Evolutionary conservation across 2,888 invertebrate species (phyloP), one percentile per base, ranked within the genome.

Genomic region (Hyposoter didymator): DNA sequence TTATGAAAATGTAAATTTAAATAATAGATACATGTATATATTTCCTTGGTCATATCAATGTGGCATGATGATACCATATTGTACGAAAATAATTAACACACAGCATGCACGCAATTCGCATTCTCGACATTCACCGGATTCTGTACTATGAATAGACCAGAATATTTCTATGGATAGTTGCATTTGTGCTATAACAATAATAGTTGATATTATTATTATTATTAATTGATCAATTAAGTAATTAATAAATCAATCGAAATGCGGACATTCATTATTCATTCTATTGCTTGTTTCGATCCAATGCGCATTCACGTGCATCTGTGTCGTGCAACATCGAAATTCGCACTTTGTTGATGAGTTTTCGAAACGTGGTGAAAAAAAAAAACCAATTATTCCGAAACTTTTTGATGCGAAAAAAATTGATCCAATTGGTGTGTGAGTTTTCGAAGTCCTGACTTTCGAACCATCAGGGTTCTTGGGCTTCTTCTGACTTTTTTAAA

Each of bases 21-120:
- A n/a, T 39, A 17, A 28, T 7, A 45, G 17, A 69, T 10, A 47
- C 47, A 47, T 47, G 47, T 75, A 35, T 52, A 62, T 62, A 62
- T 66, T 43, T 70, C 59, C 35, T 45, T 45, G 59, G 66, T 55
- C 5, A 43, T 45, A 64, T 32, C 59, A 45, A 66, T 67, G 59
- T 35, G n/a, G 28, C 32, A 22, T 19, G 43, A 32, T 47, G 17
- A 22, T 22, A 55, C 28, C 45, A 35, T 17, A 35, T 39, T 35
- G 45, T 69, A 55, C 17, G 64, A 62, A 64, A 45, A 66, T 55
- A 79, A 82, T 66, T 55, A 55, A 74, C 81, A 74, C 81, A 62
- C 80, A 83, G 74, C 85, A 70, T 85, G 85, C 85, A 85, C 45
- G 67, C 83, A 83, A 81, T 78, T 62, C 47, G 85, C 85, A 85